Percentiles rank a stretch among this genome's conserved stretches.
Evolutionary conservation across 2,888 invertebrate genomes (phyloP).

Genomic region (Drosophila setosimentum): DNA sequence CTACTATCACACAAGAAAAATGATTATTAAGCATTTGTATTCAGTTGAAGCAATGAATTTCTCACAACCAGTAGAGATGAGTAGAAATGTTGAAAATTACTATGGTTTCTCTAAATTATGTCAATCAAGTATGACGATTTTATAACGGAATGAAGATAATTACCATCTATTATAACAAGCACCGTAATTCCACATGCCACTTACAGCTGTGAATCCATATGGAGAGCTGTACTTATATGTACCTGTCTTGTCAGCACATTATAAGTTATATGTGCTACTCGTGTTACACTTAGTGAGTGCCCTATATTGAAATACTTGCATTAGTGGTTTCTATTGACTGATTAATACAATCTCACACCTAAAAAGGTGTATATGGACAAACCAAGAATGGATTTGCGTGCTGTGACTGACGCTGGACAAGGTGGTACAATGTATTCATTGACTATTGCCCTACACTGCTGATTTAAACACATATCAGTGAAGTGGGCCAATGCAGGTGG

Average conservation of each 20-base stretch:
- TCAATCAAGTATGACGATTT: background rate
- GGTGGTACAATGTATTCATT: background rate
- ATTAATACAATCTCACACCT: background rate
- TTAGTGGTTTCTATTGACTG: background rate
- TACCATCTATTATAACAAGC: constrained; percentile 18
- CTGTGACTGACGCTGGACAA: background rate
- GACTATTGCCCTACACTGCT: background rate
- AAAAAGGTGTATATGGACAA: background rate
- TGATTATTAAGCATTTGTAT: background rate
- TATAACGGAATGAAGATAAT: background rate
- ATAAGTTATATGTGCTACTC: background rate
- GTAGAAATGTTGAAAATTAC: background rate
- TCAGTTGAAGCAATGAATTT: background rate
- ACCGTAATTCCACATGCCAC: constrained; percentile 27
- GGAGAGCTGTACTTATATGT: background rate
- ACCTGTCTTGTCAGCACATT: background rate
- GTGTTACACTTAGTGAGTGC: background rate
- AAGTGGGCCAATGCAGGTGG: constrained; percentile 11
- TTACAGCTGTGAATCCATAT: background rate
- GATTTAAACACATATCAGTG: background rate
- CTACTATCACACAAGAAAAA: background rate
- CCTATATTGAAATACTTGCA: background rate
- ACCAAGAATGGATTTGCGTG: too few species aligned
- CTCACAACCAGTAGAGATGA: background rate
- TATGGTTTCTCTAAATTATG: constrained; percentile 76